These are phyloP conservation scores for Pinctada fucata DNA, from an alignment of 2,888 invertebrate genomes.

Conservation along the genomic window DNA sequence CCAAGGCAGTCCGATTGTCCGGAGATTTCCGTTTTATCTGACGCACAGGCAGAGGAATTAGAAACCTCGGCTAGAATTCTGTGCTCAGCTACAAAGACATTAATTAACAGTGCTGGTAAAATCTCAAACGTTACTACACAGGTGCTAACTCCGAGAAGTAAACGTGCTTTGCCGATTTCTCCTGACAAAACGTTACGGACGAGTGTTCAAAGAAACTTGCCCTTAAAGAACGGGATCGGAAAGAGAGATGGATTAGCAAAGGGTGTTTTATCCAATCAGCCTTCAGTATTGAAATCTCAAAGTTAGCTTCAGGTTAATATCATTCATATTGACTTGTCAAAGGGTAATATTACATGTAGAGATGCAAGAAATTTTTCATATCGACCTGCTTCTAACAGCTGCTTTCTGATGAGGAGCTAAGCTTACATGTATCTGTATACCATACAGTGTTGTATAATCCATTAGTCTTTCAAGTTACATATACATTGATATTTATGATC, in stretches of 20 bases:
- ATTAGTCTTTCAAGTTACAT: no score
- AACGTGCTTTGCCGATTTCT: constrained; percentile 38
- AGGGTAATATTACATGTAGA: no score
- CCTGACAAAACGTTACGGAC: constrained; percentile 35
- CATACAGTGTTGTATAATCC: no score
- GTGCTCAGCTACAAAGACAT: constrained; percentile 42
- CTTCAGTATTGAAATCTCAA: no score
- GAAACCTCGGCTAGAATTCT: constrained; percentile 57
- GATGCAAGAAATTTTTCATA: no score
- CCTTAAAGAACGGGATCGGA: constrained; percentile 3
- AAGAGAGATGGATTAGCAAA: neutral
- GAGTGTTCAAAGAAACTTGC: constrained; percentile 15
- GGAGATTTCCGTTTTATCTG: constrained; percentile 56
- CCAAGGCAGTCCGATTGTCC: constrained; percentile 36
- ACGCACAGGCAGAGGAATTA: constrained; percentile 59
- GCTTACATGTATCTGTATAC: no score
- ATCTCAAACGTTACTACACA: constrained; percentile 39
- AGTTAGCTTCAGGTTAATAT: no score
- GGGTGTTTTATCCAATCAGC: neutral
- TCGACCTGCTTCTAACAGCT: no score
- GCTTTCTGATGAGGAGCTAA: no score
- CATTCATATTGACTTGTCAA: no score
- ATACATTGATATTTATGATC: no score
- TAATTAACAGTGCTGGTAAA: constrained; percentile 54
- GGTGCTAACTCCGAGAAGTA: constrained; percentile 30